Conservation (phyloP, 2,113 vertebrate species). For the Hippoglossus stenolepis region DNA sequence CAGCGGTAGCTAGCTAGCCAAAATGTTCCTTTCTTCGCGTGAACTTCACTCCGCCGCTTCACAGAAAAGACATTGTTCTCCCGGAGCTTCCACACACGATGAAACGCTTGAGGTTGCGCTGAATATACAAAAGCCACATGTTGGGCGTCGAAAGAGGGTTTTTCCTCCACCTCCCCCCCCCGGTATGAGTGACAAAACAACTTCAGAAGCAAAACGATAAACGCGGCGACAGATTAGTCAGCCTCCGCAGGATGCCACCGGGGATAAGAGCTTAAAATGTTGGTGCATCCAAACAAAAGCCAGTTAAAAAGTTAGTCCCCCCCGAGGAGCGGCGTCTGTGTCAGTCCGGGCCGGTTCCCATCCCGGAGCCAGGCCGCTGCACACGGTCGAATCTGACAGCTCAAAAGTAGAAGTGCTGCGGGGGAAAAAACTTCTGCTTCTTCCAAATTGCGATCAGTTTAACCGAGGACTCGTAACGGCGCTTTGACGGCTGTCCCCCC, state of each 20-base stretch:
- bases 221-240: constrained; percentile 78
- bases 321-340: background rate
- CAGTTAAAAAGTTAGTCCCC: constrained; percentile 49
- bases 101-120: constrained; percentile 53
- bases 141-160: constrained; percentile 49
- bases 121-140: constrained; percentile 75
- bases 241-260: constrained; percentile 78
- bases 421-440: constrained; percentile 82
- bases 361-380: constrained; percentile 55
- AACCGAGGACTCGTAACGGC: constrained; percentile 67
- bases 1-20: constrained; percentile 77
- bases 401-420: constrained; percentile 83
- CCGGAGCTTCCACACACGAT: constrained; percentile 51
- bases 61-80: constrained; percentile 76
- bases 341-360: constrained; percentile 70
- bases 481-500: constrained; percentile 39
- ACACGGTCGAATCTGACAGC: constrained; percentile 81
- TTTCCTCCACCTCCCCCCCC: constrained; percentile 4
- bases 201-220: constrained; percentile 68
- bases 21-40: constrained; percentile 76
- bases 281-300: constrained; percentile 74
- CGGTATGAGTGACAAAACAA: constrained; percentile 62
- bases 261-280: constrained; percentile 74
- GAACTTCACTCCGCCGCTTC: constrained; percentile 67
- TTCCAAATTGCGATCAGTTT: constrained; percentile 77